phyloP scores from a whole-genome alignment of 2,888 invertebrate species.

The Subacronicta megacephala region DNA sequence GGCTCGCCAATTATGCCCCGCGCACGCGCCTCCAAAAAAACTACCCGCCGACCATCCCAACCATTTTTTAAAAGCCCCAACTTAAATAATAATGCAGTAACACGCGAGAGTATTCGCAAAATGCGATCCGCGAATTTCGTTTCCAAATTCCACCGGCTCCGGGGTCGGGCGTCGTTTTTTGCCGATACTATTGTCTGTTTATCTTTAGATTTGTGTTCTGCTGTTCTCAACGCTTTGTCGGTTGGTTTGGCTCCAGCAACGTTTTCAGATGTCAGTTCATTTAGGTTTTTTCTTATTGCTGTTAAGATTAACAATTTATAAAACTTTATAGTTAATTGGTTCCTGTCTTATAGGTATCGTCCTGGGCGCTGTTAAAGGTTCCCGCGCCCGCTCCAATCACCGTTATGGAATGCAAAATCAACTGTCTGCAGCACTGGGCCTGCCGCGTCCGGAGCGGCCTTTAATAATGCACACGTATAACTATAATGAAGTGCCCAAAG shows the following conservation, averaged over 20 bases:
- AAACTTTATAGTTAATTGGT: constrained; percentile 74
- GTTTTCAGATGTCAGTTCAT: constrained; percentile 49
- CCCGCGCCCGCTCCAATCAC: constrained; percentile 63
- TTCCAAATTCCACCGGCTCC: constrained; percentile 82
- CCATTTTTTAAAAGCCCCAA: constrained; percentile 84
- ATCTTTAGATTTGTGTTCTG: constrained; percentile 75
- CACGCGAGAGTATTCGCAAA: constrained; percentile 88
- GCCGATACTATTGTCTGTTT: constrained; percentile 82
- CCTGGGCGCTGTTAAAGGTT: constrained; percentile 53
- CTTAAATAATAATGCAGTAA: constrained; percentile 89
- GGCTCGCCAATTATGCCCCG: constrained; percentile 83
- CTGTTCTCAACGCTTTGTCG: constrained; percentile 68
- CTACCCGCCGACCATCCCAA: constrained; percentile 76
- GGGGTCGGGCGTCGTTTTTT: constrained; percentile 77
- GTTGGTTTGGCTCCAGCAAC: constrained; percentile 58
- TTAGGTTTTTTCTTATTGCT: constrained; percentile 54
- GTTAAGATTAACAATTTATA: constrained; percentile 61
- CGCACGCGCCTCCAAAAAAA: constrained; percentile 89
- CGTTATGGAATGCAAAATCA: constrained; percentile 76
- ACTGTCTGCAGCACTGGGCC: constrained; percentile 60
- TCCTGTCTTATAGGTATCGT: constrained; percentile 61
- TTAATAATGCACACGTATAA: constrained; percentile 61
- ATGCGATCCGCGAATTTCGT: constrained; percentile 88
- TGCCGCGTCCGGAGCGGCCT: constrained; percentile 55
- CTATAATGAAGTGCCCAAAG: constrained; percentile 85